Conservation (phyloP, 2,113 vertebrate species). For the Axis porcinus region DNA sequence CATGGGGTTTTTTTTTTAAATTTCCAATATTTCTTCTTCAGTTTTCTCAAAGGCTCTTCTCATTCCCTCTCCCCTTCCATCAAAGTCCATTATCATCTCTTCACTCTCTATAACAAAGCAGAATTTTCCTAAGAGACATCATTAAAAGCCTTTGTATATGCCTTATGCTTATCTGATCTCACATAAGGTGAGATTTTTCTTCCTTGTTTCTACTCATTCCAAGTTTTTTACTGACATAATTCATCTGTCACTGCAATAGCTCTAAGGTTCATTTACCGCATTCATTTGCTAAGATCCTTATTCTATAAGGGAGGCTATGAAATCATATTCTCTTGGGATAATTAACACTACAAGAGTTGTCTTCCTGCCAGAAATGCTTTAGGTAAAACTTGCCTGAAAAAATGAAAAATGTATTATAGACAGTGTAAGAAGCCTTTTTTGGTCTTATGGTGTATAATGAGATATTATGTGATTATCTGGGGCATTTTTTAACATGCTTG, state of each 20-base stretch:
- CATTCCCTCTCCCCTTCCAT: background rate
- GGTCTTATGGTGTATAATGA: background rate
- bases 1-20: background rate
- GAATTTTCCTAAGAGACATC: background rate
- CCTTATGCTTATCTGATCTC: background rate
- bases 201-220: background rate
- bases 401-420: background rate
- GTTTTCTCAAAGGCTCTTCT: background rate
- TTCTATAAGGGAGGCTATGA: background rate
- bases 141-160: background rate
- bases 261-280: background rate
- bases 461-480: background rate
- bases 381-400: constrained; percentile 2
- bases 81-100: background rate
- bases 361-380: background rate
- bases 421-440: background rate
- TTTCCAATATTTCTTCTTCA: background rate
- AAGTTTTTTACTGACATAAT: background rate
- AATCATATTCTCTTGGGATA: background rate
- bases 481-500: background rate
- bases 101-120: background rate
- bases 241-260: background rate
- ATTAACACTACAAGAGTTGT: constrained; percentile 17
- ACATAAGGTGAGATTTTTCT: background rate
- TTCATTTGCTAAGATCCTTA: background rate